phyloP scores from a whole-genome alignment of 2,888 invertebrate species.

The Scaptomyza polygonia region DNA sequence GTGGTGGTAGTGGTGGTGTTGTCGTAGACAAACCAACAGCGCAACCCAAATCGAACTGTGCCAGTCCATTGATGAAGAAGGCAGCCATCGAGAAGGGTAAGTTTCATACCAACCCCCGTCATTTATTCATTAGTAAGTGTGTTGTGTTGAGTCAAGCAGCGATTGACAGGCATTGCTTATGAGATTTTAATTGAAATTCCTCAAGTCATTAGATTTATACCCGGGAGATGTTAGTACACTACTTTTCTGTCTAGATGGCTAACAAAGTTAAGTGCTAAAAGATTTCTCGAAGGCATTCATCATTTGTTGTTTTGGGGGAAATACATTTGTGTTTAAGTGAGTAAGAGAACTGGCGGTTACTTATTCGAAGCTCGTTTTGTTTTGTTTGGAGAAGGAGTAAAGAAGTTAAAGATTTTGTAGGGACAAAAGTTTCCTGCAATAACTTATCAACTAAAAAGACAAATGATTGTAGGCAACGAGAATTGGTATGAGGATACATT shows the following conservation, averaged over 20 bases:
- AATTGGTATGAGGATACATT: background rate
- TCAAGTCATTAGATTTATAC: conserved; percentile 39
- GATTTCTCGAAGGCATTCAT: background rate
- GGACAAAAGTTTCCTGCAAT: no score
- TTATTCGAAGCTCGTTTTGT: background rate
- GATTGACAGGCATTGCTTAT: conserved; percentile 50
- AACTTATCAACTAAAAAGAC: background rate
- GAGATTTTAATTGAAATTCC: conserved; percentile 62
- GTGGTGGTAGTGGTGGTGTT: conserved; percentile 86
- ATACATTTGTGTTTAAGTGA: background rate
- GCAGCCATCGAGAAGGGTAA: conserved; percentile 66
- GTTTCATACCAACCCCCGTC: conserved; percentile 22
- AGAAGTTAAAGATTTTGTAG: no score
- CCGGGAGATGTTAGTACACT: conserved; percentile 21
- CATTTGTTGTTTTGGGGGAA: background rate
- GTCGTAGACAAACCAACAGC: conserved; percentile 85
- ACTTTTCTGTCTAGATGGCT: background rate
- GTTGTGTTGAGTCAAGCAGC: conserved; percentile 11
- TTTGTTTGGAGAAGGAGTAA: background rate
- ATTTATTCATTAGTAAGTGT: background rate
- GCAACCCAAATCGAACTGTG: conserved; percentile 65
- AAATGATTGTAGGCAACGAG: background rate
- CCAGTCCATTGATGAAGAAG: conserved; percentile 73
- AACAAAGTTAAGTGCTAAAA: background rate
- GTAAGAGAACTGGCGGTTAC: background rate